phyloP scores from a whole-genome alignment of 2,888 invertebrate genomes.

The Monoplex corrugatus region DNA sequence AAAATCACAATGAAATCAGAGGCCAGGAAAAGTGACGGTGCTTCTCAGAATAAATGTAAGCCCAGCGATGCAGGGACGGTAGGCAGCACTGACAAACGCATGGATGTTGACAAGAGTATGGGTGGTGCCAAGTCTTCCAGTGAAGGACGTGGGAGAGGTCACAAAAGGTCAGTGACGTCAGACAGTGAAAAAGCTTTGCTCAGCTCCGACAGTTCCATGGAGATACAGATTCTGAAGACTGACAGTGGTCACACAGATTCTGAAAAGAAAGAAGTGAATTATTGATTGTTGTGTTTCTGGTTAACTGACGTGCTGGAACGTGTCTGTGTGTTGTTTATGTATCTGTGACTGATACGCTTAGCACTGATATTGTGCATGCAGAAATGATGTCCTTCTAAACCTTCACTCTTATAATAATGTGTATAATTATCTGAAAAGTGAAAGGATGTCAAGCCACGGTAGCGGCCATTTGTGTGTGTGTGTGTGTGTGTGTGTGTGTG shows the following conservation, averaged over 20 bases:
- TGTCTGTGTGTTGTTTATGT: not conserved
- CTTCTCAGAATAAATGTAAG: not conserved
- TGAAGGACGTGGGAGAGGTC: conserved; percentile 37
- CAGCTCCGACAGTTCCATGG: conserved; percentile 53
- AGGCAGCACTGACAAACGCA: not conserved
- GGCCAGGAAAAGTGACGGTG: not conserved
- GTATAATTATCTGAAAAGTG: no score
- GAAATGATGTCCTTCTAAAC: no score
- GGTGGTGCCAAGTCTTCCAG: not conserved
- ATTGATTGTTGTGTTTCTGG: not conserved
- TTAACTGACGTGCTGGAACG: not conserved
- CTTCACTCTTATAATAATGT: no score
- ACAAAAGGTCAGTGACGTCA: conserved; percentile 51
- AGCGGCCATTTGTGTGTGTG: no score
- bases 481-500: conserved; percentile 15
- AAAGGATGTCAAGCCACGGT: no score
- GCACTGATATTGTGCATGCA: no score
- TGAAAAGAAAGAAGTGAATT: not conserved
- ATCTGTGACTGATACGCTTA: no score
- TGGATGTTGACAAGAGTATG: not conserved
- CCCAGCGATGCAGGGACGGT: not conserved
- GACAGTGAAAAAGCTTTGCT: conserved; percentile 56
- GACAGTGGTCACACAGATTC: not conserved
- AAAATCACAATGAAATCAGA: not conserved
- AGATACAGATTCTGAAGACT: conserved; percentile 51